Base-by-base conservation (phyloP, 2,888 invertebrate genomes). In the Seira sanloemensis region DNA sequence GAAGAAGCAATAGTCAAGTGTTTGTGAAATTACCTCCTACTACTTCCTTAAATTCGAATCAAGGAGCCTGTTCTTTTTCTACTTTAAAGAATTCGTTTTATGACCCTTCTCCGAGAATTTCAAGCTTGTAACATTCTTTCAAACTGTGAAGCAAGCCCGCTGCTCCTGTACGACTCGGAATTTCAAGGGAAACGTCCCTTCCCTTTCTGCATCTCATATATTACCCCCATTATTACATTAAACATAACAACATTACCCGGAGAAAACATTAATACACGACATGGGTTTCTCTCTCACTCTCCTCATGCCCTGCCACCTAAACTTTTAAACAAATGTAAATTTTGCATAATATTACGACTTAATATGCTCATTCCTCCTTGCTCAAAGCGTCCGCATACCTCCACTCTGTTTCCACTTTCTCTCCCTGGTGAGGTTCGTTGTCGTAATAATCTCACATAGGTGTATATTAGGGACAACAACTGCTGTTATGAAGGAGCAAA, bases 401-500 rank as follows among this genome's bases (percentile, higher is more conserved):
- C 37, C 37, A 37, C 37, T 12, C 37, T 12, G 12, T 12, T 37
- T 12, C 37, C 37, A 37, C n/a, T 4, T 37, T 37, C 37, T 37
- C 12, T 37, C 37, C 37, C 37, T 7, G 21, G 62, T 62, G 21
- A n/a, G 4, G 21, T 5, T 62, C 5, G 62, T 62, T 19, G 62
- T 62, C 18, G 21, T 62, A 62, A 21, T 62, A 62, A 21, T 7
- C 5, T 62, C 5, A 37, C 37, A 37, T 37, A 37, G 37, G 37
- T 37, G 37, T 19, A 62, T 62, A 62, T n/a, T 62, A 62, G 21
- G 18, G 21, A 62, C 21, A 62, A 62, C 21, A 62, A 21, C 21
- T 19, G 62, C 62, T 19, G 18, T 62, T 62, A 62, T 5, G 62
- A 62, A 58, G 75, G 74, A 58, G 69, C 71, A 75, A 81, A 37